Evolutionary conservation across 2,888 invertebrate genomes (phyloP).

Genomic region (Pomacea canaliculata): DNA sequence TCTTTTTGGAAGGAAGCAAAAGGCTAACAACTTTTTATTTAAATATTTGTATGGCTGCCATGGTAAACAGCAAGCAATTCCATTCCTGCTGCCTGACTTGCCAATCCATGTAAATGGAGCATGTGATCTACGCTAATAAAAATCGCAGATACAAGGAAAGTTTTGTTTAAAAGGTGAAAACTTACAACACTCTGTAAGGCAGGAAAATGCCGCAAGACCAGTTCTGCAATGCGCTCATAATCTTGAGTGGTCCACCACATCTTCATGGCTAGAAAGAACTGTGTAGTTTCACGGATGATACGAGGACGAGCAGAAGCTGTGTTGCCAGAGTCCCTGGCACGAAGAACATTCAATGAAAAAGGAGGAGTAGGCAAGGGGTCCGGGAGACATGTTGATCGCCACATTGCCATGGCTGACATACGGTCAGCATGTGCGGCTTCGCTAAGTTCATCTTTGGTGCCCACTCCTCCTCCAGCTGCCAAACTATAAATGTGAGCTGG

Average conservation of each 20-base stretch:
- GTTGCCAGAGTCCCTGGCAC: slow-evolving; percentile 36
- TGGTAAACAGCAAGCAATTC: too few relatives aligned
- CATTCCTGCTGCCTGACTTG: too few relatives aligned
- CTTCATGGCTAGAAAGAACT: slow-evolving; percentile 36
- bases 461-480: not conserved
- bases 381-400: slow-evolving; percentile 37
- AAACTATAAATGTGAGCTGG: slow-evolving; percentile 3
- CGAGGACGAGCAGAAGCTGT: slow-evolving; percentile 34
- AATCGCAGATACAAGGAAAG: too few relatives aligned
- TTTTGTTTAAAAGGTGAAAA: not conserved
- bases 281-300: slow-evolving; percentile 39
- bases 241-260: slow-evolving; percentile 39
- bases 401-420: slow-evolving; percentile 39
- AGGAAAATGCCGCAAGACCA: slow-evolving; percentile 37
- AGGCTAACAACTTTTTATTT: too few relatives aligned
- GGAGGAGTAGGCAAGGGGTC: slow-evolving; percentile 38
- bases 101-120: too few relatives aligned
- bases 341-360: slow-evolving; percentile 33
- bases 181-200: slow-evolving; percentile 35
- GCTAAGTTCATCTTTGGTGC: not conserved
- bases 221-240: slow-evolving; percentile 38
- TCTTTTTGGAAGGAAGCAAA: too few relatives aligned
- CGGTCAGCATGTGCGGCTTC: slow-evolving; percentile 26
- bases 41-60: too few relatives aligned
- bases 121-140: too few relatives aligned